Conservation (phyloP, 2,888 invertebrate species). For the Pyrochroa serraticornis region DNA sequence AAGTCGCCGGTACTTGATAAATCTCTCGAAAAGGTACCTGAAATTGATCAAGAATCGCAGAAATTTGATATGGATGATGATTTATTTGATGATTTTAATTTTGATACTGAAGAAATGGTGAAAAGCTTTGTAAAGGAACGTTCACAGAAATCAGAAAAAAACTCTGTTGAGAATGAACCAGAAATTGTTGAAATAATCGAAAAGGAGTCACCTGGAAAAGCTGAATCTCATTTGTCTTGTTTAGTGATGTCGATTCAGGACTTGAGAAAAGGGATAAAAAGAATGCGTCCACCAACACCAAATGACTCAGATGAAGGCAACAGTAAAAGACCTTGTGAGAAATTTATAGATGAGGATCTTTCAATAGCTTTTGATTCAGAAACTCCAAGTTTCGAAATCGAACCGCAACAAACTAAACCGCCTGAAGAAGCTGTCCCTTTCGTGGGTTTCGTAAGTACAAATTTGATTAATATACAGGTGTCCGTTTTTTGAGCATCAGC, state of each 20-base stretch:
- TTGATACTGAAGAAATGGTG: slow-evolving; percentile 11
- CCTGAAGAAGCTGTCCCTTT: too few relatives aligned
- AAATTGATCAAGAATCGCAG: background rate
- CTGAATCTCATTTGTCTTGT: too few relatives aligned
- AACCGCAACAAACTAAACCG: too few relatives aligned
- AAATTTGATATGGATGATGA: background rate
- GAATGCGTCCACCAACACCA: background rate
- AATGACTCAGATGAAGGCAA: slow-evolving; percentile 19
- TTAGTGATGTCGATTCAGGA: too few relatives aligned
- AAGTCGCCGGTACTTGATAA: too few relatives aligned
- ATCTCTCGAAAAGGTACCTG: background rate
- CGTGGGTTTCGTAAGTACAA: too few relatives aligned
- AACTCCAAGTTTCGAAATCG: too few relatives aligned
- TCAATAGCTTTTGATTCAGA: slow-evolving; percentile 42
- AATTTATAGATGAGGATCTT: slow-evolving; percentile 44
- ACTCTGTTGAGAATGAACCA: background rate
- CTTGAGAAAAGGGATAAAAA: slow-evolving; percentile 5
- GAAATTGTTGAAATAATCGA: background rate
- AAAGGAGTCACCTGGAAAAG: too few relatives aligned
- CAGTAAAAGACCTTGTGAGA: slow-evolving; percentile 38
- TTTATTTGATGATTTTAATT: slow-evolving; percentile 8
- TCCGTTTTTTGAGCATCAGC: too few relatives aligned
- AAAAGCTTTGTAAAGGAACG: background rate
- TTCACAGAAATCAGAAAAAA: too few relatives aligned
- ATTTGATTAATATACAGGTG: too few relatives aligned